phyloP scores from a whole-genome alignment of 2,113 vertebrate species.

The Clinocottus analis region DNA sequence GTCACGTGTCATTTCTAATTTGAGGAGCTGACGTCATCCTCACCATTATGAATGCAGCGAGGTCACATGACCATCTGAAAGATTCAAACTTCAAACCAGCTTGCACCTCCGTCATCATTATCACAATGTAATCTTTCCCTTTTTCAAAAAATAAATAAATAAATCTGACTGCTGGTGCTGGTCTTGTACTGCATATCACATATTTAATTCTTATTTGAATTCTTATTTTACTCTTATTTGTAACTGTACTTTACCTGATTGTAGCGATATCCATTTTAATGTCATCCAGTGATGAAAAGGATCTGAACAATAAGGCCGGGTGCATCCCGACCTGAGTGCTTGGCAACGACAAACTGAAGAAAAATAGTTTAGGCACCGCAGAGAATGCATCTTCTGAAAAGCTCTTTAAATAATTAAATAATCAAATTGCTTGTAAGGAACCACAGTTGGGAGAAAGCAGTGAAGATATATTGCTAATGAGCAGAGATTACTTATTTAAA shows the following conservation, averaged over 20 bases:
- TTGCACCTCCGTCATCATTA: slow-evolving; percentile 4
- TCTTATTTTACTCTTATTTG: background rate
- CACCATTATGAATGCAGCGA: slow-evolving; percentile 34
- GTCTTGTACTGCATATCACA: slow-evolving; percentile 1
- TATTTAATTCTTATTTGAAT: slow-evolving; percentile 18
- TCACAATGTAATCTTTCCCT: slow-evolving; percentile 36
- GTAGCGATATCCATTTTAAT: slow-evolving; percentile 8
- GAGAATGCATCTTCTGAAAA: slow-evolving; percentile 27
- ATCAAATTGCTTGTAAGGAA: slow-evolving; percentile 74
- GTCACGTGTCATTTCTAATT: slow-evolving; percentile 15
- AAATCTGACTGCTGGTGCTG: background rate
- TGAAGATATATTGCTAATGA: slow-evolving; percentile 74
- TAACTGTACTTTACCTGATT: background rate
- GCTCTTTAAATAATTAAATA: slow-evolving; percentile 66
- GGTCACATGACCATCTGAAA: slow-evolving; percentile 21
- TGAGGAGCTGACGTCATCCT: slow-evolving; percentile 24
- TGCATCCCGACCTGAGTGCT: slow-evolving; percentile 14
- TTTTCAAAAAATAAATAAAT: background rate
- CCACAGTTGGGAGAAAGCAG: slow-evolving; percentile 4
- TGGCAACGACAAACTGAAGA: slow-evolving; percentile 29
- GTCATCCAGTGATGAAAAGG: slow-evolving; percentile 20
- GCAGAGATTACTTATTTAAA: slow-evolving; percentile 73
- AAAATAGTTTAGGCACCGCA: background rate
- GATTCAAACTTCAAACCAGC: slow-evolving; percentile 39
- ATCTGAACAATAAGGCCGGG: background rate